Conservation (phyloP, 2,888 invertebrate genomes). For the Digitonthophagus gazella region DNA sequence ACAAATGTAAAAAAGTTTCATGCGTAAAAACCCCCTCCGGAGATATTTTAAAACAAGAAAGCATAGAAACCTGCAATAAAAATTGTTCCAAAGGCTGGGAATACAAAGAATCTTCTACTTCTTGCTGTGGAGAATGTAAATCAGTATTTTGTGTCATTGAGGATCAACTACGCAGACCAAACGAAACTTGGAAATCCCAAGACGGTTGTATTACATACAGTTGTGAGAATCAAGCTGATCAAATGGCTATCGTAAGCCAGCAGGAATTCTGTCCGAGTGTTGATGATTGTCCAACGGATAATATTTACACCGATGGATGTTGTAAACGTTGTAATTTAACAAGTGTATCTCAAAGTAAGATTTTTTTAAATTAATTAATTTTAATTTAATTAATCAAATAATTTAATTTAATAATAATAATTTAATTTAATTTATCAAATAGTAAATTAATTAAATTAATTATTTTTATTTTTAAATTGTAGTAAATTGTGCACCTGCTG, state of each 20-base stretch:
- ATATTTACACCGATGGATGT: constrained; percentile 63
- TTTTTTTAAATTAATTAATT: too few species aligned
- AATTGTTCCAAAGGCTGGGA: constrained; percentile 60
- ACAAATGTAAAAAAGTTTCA: constrained; percentile 58
- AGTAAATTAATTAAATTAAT: not conserved
- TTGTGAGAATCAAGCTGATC: constrained; percentile 54
- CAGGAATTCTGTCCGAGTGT: constrained; percentile 63
- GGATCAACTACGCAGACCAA: constrained; percentile 39
- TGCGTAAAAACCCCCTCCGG: constrained; percentile 54
- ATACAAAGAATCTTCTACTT: constrained; percentile 51
- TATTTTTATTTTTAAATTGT: not conserved
- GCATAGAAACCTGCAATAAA: constrained; percentile 56
- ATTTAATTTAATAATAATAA: too few species aligned
- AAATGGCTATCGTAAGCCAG: constrained; percentile 49
- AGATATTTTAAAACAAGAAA: constrained; percentile 56
- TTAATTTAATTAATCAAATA: too few species aligned
- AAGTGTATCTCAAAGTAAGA: constrained; percentile 52
- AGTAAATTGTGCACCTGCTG: constrained; percentile 56
- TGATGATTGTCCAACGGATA: constrained; percentile 57
- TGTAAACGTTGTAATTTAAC: constrained; percentile 64
- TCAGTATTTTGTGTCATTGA: constrained; percentile 61
- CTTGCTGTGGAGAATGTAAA: constrained; percentile 66
- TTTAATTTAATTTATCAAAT: too few species aligned
- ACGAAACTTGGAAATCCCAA: constrained; percentile 59
- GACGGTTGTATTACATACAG: constrained; percentile 64